Evolutionary conservation across 1,140 invertebrate species (phyloP).

Genomic region (Callitettix versicolor): DNA sequence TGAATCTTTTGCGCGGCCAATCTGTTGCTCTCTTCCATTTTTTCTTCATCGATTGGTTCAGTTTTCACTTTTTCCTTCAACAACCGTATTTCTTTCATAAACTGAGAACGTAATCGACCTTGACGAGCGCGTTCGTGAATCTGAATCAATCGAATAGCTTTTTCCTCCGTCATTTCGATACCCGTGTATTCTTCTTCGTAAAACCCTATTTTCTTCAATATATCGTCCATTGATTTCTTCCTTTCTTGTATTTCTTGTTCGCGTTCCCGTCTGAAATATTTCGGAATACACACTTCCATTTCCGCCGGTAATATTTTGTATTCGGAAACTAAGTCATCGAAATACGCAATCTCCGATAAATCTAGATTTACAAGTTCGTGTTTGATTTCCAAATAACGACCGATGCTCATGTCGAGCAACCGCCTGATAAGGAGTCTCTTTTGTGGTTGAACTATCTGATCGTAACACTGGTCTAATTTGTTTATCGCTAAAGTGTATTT

Average conservation of each 20-base stretch:
- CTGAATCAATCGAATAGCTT: slow-evolving; percentile 78
- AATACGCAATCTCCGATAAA: slow-evolving; percentile 75
- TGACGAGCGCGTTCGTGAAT: slow-evolving; percentile 84
- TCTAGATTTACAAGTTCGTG: slow-evolving; percentile 79
- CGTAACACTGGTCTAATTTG: slow-evolving; percentile 68
- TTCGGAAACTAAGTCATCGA: slow-evolving; percentile 61
- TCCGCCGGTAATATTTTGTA: slow-evolving; percentile 41
- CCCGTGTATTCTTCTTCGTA: slow-evolving; percentile 44
- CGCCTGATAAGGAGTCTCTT: slow-evolving; percentile 70
- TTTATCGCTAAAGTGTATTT: slow-evolving; percentile 70
- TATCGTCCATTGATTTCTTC: slow-evolving; percentile 49
- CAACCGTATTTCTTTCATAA: slow-evolving; percentile 79
- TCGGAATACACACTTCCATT: slow-evolving; percentile 39
- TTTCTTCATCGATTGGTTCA: slow-evolving; percentile 39
- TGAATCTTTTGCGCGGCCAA: slow-evolving; percentile 66
- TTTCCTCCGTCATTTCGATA: slow-evolving; percentile 57
- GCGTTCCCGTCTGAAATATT: slow-evolving; percentile 55
- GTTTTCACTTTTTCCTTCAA: slow-evolving; percentile 53
- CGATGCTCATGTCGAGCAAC: slow-evolving; percentile 67
- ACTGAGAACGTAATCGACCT: slow-evolving; percentile 61
- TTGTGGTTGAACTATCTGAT: slow-evolving; percentile 86
- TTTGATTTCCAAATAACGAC: slow-evolving; percentile 62
- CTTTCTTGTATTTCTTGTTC: slow-evolving; percentile 46
- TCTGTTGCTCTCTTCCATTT: slow-evolving; percentile 34
- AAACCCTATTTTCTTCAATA: slow-evolving; percentile 53